Conservation (phyloP, 2,888 invertebrate species). For the Carcina quercana region DNA sequence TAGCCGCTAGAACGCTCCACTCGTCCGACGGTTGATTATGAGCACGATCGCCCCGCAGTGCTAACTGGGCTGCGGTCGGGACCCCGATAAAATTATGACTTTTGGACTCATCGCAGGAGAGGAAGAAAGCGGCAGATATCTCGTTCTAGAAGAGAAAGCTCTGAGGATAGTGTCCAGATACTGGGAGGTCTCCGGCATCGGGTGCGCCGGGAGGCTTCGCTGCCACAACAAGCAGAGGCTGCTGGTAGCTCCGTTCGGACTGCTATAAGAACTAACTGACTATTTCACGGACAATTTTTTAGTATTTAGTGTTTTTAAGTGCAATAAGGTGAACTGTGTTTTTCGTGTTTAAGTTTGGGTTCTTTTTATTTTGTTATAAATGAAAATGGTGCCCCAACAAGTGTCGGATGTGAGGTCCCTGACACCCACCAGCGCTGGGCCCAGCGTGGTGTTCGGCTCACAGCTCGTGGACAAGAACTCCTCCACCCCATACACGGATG, state of each 20-base stretch:
- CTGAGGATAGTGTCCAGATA: constrained; percentile 69
- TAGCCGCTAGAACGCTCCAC: constrained; percentile 41
- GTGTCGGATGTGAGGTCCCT: constrained; percentile 72
- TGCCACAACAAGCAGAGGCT: constrained; percentile 49
- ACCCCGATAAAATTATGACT: constrained; percentile 71
- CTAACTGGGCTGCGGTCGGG: constrained; percentile 62
- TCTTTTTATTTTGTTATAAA: constrained; percentile 49
- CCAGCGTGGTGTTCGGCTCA: constrained; percentile 89
- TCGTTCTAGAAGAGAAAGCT: constrained; percentile 62
- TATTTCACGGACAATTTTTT: constrained; percentile 41
- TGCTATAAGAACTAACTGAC: constrained; percentile 43
- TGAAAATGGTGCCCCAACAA: constrained; percentile 85
- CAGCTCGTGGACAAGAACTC: constrained; percentile 93
- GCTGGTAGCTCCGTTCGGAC: constrained; percentile 47
- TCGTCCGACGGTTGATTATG: constrained; percentile 43
- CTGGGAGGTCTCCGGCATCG: constrained; percentile 59
- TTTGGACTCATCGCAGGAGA: constrained; percentile 65
- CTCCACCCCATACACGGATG: constrained; percentile 97
- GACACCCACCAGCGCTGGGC: constrained; percentile 77
- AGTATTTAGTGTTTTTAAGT: constrained; percentile 50
- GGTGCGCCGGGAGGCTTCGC: constrained; percentile 61
- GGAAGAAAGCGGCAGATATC: constrained; percentile 62
- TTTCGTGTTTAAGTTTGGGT: constrained; percentile 44
- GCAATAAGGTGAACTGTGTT: constrained; percentile 68
- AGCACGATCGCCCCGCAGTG: constrained; percentile 62